Conservation (phyloP, 92 coral and sea anemone genomes). For the Chrysogorgia sp. region DNA sequence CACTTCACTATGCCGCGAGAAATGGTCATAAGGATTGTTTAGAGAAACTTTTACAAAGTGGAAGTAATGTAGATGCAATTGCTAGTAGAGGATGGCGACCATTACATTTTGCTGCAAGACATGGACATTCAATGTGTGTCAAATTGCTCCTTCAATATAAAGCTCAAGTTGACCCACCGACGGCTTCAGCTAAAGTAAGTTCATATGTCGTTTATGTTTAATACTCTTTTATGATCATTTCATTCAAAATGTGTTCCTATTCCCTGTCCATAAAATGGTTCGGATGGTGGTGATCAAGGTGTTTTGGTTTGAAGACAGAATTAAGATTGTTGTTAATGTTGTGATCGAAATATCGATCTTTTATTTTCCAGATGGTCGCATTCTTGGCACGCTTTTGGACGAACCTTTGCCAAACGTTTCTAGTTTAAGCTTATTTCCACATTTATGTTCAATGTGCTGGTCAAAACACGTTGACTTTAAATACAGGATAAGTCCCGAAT, state of each 20-base stretch:
- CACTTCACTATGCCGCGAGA: constrained; percentile 96
- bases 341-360: constrained; percentile 26
- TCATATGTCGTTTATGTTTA: constrained; percentile 47
- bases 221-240: constrained; percentile 44
- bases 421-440: constrained; percentile 18
- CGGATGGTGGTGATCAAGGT: constrained; percentile 31
- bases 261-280: constrained; percentile 45
- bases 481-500: not conserved
- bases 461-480: not conserved
- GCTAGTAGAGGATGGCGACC: constrained; percentile 99
- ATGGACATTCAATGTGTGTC: constrained; percentile 95
- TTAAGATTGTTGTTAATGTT: constrained; percentile 26
- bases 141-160: constrained; percentile 80
- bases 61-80: constrained; percentile 94
- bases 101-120: constrained; percentile 94
- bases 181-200: constrained; percentile 94
- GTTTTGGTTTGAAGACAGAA: not conserved
- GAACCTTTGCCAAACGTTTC: constrained; percentile 2
- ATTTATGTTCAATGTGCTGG: not conserved
- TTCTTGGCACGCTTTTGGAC: constrained; percentile 47
- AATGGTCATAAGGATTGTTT: constrained; percentile 95
- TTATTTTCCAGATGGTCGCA: constrained; percentile 42
- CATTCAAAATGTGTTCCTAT: constrained; percentile 43
- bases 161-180: constrained; percentile 99
- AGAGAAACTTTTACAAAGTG: constrained; percentile 94